Evolutionary conservation across 2,113 vertebrate genomes (phyloP).

Genomic region (Pseudorectes ferrugineus): DNA sequence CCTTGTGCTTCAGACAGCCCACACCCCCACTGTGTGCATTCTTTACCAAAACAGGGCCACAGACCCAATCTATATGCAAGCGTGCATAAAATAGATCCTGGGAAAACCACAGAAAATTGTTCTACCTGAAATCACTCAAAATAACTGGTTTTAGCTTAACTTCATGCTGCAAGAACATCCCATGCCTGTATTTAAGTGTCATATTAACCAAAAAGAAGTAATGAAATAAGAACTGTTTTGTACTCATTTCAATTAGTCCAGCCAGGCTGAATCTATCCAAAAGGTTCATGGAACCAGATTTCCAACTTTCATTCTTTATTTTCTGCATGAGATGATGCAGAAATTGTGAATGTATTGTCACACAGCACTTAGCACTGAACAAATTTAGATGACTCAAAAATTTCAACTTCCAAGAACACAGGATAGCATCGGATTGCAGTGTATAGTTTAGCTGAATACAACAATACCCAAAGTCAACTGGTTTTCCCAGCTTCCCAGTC

Average conservation of each 20-base stretch:
- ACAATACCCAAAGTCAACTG: background rate
- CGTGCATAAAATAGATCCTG: fast-evolving
- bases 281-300: background rate
- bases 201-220: background rate
- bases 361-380: background rate
- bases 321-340: background rate
- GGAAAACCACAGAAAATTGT: background rate
- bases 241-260: background rate
- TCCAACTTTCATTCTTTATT: background rate
- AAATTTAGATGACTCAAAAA: background rate
- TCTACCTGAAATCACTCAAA: background rate
- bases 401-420: background rate
- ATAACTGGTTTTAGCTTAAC: background rate
- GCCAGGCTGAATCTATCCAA: background rate
- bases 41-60: background rate
- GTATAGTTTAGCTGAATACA: background rate
- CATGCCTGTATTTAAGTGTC: background rate
- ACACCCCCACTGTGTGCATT: background rate
- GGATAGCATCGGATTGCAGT: background rate
- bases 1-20: background rate
- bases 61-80: background rate
- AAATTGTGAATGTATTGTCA: background rate
- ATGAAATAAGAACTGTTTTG: background rate
- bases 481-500: background rate
- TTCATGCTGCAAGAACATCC: background rate